A percentile compares a stretch with the other conserved stretches of the same genome.
Evolutionary conservation across 2,888 invertebrate genomes (phyloP).

Genomic region (Bibio marci): DNA sequence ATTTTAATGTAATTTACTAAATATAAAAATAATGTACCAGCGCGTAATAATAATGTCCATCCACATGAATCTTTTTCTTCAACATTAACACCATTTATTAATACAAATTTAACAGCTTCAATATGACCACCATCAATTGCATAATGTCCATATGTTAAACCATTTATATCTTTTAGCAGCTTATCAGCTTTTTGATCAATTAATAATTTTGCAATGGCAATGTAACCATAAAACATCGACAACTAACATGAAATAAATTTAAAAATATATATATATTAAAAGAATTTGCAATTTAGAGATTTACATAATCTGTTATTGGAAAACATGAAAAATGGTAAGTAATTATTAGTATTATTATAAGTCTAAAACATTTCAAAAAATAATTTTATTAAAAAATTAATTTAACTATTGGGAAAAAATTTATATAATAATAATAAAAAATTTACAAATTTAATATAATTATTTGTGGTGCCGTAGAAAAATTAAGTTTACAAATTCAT

Average conservation of each 20-base stretch:
- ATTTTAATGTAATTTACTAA: too few relatives aligned
- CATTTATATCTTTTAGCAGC: constrained; percentile 22
- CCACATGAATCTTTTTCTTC: constrained; percentile 23
- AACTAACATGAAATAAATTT: constrained; percentile 14
- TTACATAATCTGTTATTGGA: too few relatives aligned
- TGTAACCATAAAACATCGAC: constrained; percentile 24
- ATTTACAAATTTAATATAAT: too few relatives aligned
- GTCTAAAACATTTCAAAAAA: too few relatives aligned
- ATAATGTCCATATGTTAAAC: constrained; percentile 25
- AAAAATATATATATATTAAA: background rate
- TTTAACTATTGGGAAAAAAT: too few relatives aligned
- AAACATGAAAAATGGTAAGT: too few relatives aligned
- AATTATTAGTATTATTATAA: too few relatives aligned
- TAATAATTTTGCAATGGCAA: constrained; percentile 23
- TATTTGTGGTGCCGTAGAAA: too few relatives aligned
- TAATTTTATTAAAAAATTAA: too few relatives aligned
- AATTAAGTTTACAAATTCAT: too few relatives aligned
- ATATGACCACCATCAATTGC: constrained; percentile 25
- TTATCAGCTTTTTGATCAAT: constrained; percentile 25
- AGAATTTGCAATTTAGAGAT: background rate
- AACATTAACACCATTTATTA: constrained; percentile 23
- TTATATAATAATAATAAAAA: too few relatives aligned
- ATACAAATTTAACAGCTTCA: constrained; percentile 23
- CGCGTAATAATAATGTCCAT: constrained; percentile 25
- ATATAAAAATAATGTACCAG: too few relatives aligned